Evolutionary conservation across 2,797 vertebrate species (phyloP).

Genomic region (Antennarius maculatus): DNA sequence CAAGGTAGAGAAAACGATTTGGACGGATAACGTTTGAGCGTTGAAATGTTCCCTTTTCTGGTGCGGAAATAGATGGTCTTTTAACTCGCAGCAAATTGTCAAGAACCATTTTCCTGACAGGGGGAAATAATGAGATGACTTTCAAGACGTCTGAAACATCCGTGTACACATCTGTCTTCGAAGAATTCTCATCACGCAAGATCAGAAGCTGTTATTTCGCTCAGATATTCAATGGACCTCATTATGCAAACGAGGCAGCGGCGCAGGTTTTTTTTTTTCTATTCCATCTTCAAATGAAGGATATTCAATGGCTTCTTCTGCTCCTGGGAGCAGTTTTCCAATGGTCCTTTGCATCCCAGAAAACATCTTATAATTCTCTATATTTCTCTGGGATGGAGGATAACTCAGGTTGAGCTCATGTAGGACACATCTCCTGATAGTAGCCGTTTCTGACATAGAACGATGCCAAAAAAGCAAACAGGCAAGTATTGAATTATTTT

Average conservation of each 20-base stretch:
- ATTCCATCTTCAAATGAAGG: slow-evolving; percentile 52
- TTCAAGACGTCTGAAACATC: neutral
- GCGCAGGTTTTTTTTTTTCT: slow-evolving; percentile 42
- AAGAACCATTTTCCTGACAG: neutral
- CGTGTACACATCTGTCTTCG: neutral
- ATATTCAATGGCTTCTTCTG: slow-evolving; percentile 48
- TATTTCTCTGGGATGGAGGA: slow-evolving; percentile 34
- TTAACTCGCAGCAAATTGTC: neutral
- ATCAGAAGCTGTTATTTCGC: slow-evolving; percentile 12
- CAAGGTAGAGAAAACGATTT: too few relatives aligned
- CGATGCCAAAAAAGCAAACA: slow-evolving; percentile 34
- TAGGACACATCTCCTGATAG: slow-evolving; percentile 31
- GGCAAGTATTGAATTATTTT: slow-evolving; percentile 43
- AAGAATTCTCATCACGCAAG: neutral
- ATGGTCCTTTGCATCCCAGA: slow-evolving; percentile 33
- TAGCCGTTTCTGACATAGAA: slow-evolving; percentile 9
- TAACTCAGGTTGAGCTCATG: slow-evolving; percentile 27
- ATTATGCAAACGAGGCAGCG: slow-evolving; percentile 45
- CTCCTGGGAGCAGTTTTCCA: slow-evolving; percentile 32
- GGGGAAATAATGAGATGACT: neutral
- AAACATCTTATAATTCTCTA: slow-evolving; percentile 29
- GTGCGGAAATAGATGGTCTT: neutral
- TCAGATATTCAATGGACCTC: slow-evolving; percentile 21
- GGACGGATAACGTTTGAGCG: too few relatives aligned
- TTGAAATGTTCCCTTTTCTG: neutral